Conservation (phyloP, 2,113 vertebrate species). For the Castor canadensis region DNA sequence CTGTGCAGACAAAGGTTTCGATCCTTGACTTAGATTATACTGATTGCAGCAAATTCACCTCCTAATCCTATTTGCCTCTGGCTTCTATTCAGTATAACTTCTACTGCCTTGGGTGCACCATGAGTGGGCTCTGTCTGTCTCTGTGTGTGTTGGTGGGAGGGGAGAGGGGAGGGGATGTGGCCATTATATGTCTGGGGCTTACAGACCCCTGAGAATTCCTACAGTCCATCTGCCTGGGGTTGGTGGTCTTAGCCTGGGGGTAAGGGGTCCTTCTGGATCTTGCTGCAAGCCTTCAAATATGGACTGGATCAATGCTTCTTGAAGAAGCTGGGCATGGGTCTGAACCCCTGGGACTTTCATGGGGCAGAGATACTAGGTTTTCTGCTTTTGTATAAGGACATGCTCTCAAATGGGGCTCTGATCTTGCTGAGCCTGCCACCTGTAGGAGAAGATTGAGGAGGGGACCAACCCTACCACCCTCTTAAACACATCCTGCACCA, state of each 20-base stretch:
- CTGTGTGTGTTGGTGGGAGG: neutral
- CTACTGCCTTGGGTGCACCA: neutral
- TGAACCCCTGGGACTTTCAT: neutral
- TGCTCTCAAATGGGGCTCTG: neutral
- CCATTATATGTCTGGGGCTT: neutral
- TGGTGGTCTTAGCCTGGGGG: neutral
- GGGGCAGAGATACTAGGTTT: neutral
- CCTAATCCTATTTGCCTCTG: neutral
- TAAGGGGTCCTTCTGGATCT: neutral
- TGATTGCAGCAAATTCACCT: neutral
- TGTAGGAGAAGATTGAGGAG: neutral
- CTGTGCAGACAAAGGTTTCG: neutral
- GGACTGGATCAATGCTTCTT: neutral
- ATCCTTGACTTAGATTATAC: neutral
- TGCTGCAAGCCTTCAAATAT: neutral
- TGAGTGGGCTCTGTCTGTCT: neutral
- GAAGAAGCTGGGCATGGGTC: neutral
- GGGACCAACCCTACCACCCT: neutral
- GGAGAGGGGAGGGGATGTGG: rapidly evolving
- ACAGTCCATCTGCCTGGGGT: neutral
- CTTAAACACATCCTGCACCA: neutral
- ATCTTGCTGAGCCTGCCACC: neutral
- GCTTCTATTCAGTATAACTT: neutral
- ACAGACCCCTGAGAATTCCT: neutral
- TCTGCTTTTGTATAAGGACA: neutral